Conservation (phyloP, 2,888 invertebrate species). For the Amblyjoppa fuscipennis region DNA sequence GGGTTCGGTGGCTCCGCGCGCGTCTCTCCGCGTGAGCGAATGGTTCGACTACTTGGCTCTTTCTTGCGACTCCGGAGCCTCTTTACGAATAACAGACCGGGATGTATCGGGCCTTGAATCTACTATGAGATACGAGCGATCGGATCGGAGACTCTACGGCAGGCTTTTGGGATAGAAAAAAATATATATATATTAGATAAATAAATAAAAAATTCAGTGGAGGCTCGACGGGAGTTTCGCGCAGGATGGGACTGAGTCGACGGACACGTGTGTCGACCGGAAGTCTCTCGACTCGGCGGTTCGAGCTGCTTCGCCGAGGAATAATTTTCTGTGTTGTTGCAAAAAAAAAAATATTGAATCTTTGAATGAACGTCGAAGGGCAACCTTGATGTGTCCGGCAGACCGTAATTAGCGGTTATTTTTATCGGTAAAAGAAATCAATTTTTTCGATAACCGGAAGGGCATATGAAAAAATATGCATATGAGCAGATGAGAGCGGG, state of each 20-base stretch:
- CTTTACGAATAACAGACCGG: conserved; percentile 14
- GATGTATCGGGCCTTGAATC: conserved; percentile 47
- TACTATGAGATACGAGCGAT: conserved; percentile 33
- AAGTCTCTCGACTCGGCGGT: neutral
- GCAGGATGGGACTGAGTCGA: neutral
- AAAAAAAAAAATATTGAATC: no score
- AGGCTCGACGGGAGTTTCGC: neutral
- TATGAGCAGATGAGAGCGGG: no score
- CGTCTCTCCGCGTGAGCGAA: conserved; percentile 52
- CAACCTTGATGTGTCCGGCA: no score
- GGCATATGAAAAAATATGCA: no score
- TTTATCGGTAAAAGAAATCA: no score
- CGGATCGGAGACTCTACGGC: neutral
- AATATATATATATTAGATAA: neutral
- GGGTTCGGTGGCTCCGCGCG: conserved; percentile 66
- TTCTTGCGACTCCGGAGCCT: conserved; percentile 16
- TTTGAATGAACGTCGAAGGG: no score
- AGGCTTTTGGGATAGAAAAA: conserved; percentile 26
- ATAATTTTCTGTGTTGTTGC: neutral
- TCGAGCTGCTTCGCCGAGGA: neutral
- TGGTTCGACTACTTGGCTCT: conserved; percentile 46
- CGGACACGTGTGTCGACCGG: neutral
- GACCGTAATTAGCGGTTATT: no score
- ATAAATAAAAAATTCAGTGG: neutral
- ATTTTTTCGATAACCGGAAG: no score